Percentiles rank a stretch among this genome's conserved stretches.
These are phyloP conservation scores for Euthynnus affinis DNA, from an alignment of 2,797 vertebrate genomes.

Conservation along the genomic window DNA sequence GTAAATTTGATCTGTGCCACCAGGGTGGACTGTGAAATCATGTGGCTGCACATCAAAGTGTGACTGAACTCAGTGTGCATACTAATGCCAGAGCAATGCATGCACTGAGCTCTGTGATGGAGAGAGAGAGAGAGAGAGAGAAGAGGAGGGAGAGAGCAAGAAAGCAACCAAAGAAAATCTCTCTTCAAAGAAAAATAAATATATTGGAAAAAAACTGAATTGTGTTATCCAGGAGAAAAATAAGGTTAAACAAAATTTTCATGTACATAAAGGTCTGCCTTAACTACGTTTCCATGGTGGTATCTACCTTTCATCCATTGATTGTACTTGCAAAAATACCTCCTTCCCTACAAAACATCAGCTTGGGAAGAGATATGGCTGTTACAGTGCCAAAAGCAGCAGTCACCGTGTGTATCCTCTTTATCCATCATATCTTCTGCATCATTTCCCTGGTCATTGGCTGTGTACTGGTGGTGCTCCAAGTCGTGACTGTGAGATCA, in stretches of 20 bases:
- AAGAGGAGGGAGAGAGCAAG: slow-evolving; percentile 2
- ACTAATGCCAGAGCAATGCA: slow-evolving; percentile 76
- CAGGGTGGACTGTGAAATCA: slow-evolving; percentile 86
- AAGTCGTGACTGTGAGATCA: slow-evolving; percentile 71
- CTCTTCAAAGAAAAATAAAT: slow-evolving; percentile 69
- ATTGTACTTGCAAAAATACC: slow-evolving; percentile 35
- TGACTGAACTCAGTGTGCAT: slow-evolving; percentile 80
- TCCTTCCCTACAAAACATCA: background rate
- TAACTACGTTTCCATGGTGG: slow-evolving; percentile 43
- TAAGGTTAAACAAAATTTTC: slow-evolving; percentile 68
- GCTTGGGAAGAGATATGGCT: slow-evolving; percentile 40
- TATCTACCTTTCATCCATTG: slow-evolving; percentile 44
- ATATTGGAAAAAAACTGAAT: slow-evolving; percentile 59
- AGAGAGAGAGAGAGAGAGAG: background rate
- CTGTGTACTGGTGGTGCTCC: slow-evolving; percentile 60
- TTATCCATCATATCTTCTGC: slow-evolving; percentile 70
- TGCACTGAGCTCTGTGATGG: slow-evolving; percentile 53
- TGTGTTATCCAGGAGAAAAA: slow-evolving; percentile 54
- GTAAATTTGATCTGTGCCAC: slow-evolving; percentile 85
- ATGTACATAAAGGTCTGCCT: slow-evolving; percentile 49
- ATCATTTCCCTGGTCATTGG: slow-evolving; percentile 76
- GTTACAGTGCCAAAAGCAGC: slow-evolving; percentile 55
- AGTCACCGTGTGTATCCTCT: slow-evolving; percentile 56
- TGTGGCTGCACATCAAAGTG: slow-evolving; percentile 86
- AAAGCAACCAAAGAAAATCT: slow-evolving; percentile 59